phyloP scores from a whole-genome alignment of 23 tunicate genomes.

The Trididemnum miniatum region DNA sequence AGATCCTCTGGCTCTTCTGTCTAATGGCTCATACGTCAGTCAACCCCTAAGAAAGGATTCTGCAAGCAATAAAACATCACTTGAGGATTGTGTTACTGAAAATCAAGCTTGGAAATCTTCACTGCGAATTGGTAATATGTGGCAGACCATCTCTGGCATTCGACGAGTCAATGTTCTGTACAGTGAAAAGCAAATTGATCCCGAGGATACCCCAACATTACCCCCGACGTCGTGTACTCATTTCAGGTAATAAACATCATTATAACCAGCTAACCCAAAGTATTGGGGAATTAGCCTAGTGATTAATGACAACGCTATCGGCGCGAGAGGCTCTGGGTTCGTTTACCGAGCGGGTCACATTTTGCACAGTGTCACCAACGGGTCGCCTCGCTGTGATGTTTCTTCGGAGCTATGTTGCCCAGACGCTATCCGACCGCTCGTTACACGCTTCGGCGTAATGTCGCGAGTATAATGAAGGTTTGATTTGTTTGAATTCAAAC shows the following conservation, averaged over 20 bases:
- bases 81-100: conserved; percentile 59
- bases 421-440: too few relatives aligned
- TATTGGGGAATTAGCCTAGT: too few relatives aligned
- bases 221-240: conserved; percentile 78
- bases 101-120: conserved; percentile 91
- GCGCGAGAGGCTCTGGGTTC: too few relatives aligned
- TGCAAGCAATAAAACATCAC: not conserved
- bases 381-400: too few relatives aligned
- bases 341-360: too few relatives aligned
- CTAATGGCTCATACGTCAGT: not conserved
- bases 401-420: too few relatives aligned
- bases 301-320: too few relatives aligned
- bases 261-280: too few relatives aligned
- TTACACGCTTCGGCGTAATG: too few relatives aligned
- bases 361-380: too few relatives aligned
- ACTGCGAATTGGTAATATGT: conserved; percentile 73
- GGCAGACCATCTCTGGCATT: conserved; percentile 83
- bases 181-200: conserved; percentile 63
- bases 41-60: conserved; percentile 3
- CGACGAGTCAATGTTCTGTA: conserved; percentile 80
- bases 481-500: too few relatives aligned
- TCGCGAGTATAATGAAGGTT: too few relatives aligned
- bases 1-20: not conserved
- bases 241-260: conserved; percentile 71
- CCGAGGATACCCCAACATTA: conserved; percentile 6